Conservation (phyloP, 2,113 vertebrate genomes). For the Hippocampus barbouri region DNA sequence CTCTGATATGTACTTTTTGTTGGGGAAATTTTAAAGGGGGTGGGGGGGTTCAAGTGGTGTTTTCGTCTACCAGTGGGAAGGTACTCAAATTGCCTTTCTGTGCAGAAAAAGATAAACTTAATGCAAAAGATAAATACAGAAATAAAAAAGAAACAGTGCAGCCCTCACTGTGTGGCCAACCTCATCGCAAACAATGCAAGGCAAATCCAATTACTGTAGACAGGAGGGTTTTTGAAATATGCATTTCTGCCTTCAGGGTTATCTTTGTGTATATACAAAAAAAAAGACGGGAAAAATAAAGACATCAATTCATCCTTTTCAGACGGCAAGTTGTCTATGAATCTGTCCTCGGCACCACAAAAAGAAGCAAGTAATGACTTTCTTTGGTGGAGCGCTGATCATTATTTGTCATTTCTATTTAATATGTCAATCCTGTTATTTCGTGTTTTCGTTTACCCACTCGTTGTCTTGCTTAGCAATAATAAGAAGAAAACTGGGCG, state of each 20-base stretch:
- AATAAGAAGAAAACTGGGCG: slow-evolving; percentile 47
- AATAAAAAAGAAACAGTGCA: slow-evolving; percentile 20
- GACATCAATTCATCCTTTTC: slow-evolving; percentile 58
- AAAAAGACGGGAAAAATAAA: slow-evolving; percentile 24
- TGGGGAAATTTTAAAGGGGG: slow-evolving; percentile 43
- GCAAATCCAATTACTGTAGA: slow-evolving; percentile 67
- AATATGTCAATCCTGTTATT: slow-evolving; percentile 26
- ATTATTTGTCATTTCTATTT: slow-evolving; percentile 51
- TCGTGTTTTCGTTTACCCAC: slow-evolving; percentile 8
- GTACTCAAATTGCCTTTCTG: slow-evolving; percentile 62
- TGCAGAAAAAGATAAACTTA: slow-evolving; percentile 71
- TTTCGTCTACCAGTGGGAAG: slow-evolving; percentile 34
- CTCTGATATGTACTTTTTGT: slow-evolving; percentile 24
- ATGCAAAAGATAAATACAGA: slow-evolving; percentile 48
- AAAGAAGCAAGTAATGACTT: slow-evolving; percentile 18
- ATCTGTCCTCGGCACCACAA: slow-evolving; percentile 33
- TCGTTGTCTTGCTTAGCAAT: slow-evolving; percentile 49
- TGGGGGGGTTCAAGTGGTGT: slow-evolving; percentile 53
- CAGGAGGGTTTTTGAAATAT: slow-evolving; percentile 65
- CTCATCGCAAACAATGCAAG: slow-evolving; percentile 63
- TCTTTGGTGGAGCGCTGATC: slow-evolving; percentile 34
- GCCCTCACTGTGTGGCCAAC: slow-evolving; percentile 53
- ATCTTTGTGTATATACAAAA: slow-evolving; percentile 43
- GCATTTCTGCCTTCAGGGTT: slow-evolving; percentile 65
- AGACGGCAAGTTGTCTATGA: slow-evolving; percentile 55